These are phyloP conservation scores for Anadara kagoshimensis DNA, from an alignment of 1,140 invertebrate genomes.

Conservation along the genomic window DNA sequence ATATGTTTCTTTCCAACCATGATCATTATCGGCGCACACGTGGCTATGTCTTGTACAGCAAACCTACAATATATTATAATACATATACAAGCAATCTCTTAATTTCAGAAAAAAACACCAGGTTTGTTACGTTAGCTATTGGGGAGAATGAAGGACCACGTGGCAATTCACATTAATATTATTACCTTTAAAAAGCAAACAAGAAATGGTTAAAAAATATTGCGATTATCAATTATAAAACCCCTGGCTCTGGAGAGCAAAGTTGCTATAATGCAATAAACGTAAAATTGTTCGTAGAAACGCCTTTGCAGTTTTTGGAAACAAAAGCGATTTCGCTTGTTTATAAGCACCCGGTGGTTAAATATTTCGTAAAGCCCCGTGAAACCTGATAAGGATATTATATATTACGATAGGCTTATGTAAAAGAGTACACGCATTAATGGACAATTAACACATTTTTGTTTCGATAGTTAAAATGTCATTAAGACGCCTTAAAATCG, in stretches of 20 bases:
- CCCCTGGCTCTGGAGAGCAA: background rate
- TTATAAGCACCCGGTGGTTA: too few species aligned
- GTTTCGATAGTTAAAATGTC: too few species aligned
- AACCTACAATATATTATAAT: conserved; percentile 32
- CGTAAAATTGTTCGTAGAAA: too few species aligned
- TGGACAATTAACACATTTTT: too few species aligned
- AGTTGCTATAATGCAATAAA: too few species aligned
- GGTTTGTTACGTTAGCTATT: background rate
- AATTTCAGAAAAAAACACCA: too few species aligned
- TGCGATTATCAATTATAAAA: background rate
- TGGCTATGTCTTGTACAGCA: conserved; percentile 41
- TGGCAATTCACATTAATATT: background rate
- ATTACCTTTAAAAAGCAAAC: background rate
- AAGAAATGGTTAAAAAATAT: background rate
- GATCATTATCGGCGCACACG: conserved; percentile 5
- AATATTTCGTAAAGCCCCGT: too few species aligned
- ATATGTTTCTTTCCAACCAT: conserved; percentile 36
- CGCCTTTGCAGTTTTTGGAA: too few species aligned
- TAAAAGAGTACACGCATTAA: too few species aligned
- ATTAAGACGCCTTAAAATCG: too few species aligned
- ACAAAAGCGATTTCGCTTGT: too few species aligned
- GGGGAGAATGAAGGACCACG: background rate
- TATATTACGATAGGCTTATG: background rate
- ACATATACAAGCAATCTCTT: too few species aligned
- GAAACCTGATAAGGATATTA: background rate